Base-by-base conservation (phyloP, 2,113 vertebrate genomes). In the Calidris pygmaea region DNA sequence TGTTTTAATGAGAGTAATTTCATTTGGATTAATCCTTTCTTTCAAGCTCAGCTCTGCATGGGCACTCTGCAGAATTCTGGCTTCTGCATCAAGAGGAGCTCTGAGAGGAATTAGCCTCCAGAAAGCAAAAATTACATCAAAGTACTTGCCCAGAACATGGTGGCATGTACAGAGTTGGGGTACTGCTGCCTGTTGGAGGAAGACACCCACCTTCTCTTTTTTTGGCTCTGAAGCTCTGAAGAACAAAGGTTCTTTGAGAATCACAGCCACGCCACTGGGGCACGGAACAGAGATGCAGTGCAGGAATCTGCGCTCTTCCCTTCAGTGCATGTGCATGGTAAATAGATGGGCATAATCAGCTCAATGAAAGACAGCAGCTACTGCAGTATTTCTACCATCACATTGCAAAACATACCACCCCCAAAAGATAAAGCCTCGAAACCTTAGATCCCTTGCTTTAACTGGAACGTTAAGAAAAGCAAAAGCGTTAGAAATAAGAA, bases 381-480 rank as follows among this genome's bases (percentile, higher is more conserved):
- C 53, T 65, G 45, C 22, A 65, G 3, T 75, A 56, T 53, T 81
- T 87, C 70, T 72, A 75, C 34, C 11, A 35, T n/a, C 10, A 50
- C 20, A 66, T 68, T 7, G 22, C 14, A 90, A 87, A 93, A 47
- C 27, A 43, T 34, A 67, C 8, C 37, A 50, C 6, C 30, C 8
- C 6, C 55, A 47, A 56, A 68, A 93, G 39, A 67, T 13, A 72
- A 89, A 86, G 77, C 59, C 56, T 84, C 14, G 5, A 65, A 84
- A 59, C 9, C 8, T 19, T 19, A 52, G 29, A 47, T 52, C 26
- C 48, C 37, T 85, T 75, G 34, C 34, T 90, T 89, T 83, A 94
- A 97, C 78, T 9, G 9, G 43, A 93, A 90, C n/a, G 37, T 83
- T 95, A 79, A 93, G 78, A 96, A 94, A 85, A 68, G 35, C 13